These are phyloP conservation scores for Oxystoma pomonae DNA, from an alignment of 2,888 invertebrate species.

Conservation along the genomic window DNA sequence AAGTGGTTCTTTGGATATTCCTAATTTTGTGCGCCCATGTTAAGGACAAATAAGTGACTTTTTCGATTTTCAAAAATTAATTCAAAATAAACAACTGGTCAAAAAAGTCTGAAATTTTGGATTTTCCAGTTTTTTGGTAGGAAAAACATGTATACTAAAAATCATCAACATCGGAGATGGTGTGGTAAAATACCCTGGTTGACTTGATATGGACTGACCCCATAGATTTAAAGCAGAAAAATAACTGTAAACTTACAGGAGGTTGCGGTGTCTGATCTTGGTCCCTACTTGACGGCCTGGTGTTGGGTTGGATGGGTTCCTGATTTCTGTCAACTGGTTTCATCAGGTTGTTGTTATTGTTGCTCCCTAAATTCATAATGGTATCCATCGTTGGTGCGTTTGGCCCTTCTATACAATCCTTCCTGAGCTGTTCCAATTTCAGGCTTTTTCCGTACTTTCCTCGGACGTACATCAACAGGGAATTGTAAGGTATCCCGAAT, in stretches of 20 bases:
- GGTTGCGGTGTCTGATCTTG: constrained; percentile 20
- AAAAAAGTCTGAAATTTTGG: too few relatives aligned
- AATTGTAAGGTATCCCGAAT: constrained; percentile 92
- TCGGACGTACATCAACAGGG: constrained; percentile 85
- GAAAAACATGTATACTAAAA: too few relatives aligned
- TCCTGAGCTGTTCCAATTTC: constrained; percentile 81
- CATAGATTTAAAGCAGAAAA: background rate
- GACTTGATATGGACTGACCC: too few relatives aligned
- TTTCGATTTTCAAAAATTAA: too few relatives aligned
- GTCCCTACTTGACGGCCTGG: constrained; percentile 63
- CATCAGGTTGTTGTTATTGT: constrained; percentile 48
- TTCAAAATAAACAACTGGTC: too few relatives aligned
- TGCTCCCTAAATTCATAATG: constrained; percentile 25
- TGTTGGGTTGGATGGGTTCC: constrained; percentile 42
- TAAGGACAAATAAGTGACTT: too few relatives aligned
- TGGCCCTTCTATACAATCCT: constrained; percentile 82
- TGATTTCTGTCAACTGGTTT: constrained; percentile 42
- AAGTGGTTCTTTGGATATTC: too few relatives aligned
- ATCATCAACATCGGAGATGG: too few relatives aligned
- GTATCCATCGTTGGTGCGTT: constrained; percentile 42
- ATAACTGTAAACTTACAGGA: constrained; percentile 14
- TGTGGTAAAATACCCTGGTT: too few relatives aligned
- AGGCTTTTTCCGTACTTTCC: constrained; percentile 92
- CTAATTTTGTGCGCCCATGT: too few relatives aligned
- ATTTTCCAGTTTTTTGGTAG: too few relatives aligned